Base-by-base conservation (phyloP, 2,113 vertebrate genomes). In the Kryptolebias marmoratus region DNA sequence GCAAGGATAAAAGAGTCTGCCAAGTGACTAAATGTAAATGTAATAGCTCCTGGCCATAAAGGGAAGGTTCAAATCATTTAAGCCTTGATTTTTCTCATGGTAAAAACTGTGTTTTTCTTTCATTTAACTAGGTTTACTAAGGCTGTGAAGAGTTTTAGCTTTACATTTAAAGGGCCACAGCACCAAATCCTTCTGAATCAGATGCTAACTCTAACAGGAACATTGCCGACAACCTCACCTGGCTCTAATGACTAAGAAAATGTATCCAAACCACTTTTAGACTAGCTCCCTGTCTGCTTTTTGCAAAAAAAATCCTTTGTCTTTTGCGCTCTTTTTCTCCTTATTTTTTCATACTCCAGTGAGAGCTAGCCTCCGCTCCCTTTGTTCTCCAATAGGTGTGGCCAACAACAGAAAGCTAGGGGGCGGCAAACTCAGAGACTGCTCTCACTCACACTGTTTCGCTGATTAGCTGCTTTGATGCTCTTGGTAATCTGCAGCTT, bases 371-470 rank as follows among this genome's bases (percentile, higher is more conserved):
- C 79, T 82, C 85, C 13, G 44, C 73, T 85, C 64, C 68, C 83
- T 91, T 88, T 90, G 83, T 90, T 90, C 85, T 78, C 73, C 61
- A 12, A 61, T 64, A 80, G 88, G 88, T 85, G 89, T 88, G 89
- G 87, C 77, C 22, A 32, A 71, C 64, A 66, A 84, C 79, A 83
- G 85, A 77, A 65, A 80, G 80, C 64, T 63, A 78, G 80, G 72
- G 78, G 87, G 79, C 72, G 70, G 76, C 71, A 70, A 65, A 82
- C 60, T 75, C 71, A 76, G 72, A 49, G 75, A 58, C 18, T 30
- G 68, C 75, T 79, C 48, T 30, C 44, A 62, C 39, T 42, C 39
- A 8, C 61, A 32, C 64, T 1, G 73, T 84, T 78, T 75, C 70
- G 61, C 57, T 59, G 81, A 74, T 53, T 83, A 50, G 6, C 83